Evolutionary conservation across 1,140 invertebrate genomes (phyloP).

Genomic region (Callitettix versicolor): DNA sequence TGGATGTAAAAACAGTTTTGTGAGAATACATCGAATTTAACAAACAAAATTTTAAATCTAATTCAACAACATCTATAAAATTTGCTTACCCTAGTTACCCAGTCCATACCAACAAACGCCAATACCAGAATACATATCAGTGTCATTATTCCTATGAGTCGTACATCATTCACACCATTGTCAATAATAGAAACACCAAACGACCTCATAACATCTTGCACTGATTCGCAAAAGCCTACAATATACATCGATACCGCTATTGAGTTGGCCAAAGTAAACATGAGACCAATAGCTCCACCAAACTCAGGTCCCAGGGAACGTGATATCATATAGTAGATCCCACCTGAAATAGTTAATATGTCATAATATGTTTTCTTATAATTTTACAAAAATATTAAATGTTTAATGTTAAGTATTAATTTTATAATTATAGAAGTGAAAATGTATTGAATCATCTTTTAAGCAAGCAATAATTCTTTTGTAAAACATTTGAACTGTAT

Average conservation of each 20-base stretch:
- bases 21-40: too few species aligned
- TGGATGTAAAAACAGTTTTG: too few species aligned
- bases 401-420: too few species aligned
- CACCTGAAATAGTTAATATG: slow-evolving; percentile 49
- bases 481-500: too few species aligned
- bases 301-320: slow-evolving; percentile 92
- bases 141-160: slow-evolving; percentile 60
- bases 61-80: too few species aligned
- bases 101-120: slow-evolving; percentile 82
- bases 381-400: too few species aligned
- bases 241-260: slow-evolving; percentile 96
- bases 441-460: too few species aligned
- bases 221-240: slow-evolving; percentile 91
- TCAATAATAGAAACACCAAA: slow-evolving; percentile 47
- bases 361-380: not conserved
- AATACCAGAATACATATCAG: slow-evolving; percentile 64
- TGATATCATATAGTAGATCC: slow-evolving; percentile 96
- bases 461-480: too few species aligned
- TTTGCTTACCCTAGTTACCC: slow-evolving; percentile 69
- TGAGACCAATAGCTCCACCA: slow-evolving; percentile 76
- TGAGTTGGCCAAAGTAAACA: slow-evolving; percentile 85
- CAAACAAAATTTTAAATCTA: too few species aligned
- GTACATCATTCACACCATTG: slow-evolving; percentile 44
- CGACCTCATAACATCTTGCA: slow-evolving; percentile 51
- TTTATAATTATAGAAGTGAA: too few species aligned